Evolutionary conservation across 1,140 invertebrate species (phyloP).

Genomic region (Drosophila elegans): DNA sequence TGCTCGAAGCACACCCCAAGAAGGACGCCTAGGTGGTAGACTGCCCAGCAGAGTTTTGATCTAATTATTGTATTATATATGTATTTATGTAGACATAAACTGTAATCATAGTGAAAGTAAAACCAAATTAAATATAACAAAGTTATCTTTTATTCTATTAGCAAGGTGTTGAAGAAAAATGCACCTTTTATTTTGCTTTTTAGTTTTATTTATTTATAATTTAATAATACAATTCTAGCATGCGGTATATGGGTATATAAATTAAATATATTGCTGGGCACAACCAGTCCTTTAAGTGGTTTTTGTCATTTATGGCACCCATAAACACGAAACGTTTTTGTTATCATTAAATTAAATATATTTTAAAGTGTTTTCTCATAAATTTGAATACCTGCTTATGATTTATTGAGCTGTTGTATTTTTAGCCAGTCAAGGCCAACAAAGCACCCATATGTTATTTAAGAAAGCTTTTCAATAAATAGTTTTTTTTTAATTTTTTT

Average conservation of each 20-base stretch:
- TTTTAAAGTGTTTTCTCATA: too few species aligned
- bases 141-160: too few species aligned
- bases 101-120: conserved; percentile 18
- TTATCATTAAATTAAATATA: too few species aligned
- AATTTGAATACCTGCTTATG: too few species aligned
- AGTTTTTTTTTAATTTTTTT: too few species aligned
- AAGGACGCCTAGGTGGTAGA: conserved; percentile 28
- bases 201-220: background rate
- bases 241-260: background rate
- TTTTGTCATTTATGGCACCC: background rate
- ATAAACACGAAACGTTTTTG: background rate
- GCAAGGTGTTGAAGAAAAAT: too few species aligned
- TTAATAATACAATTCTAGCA: background rate
- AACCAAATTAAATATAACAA: background rate
- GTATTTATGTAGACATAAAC: conserved; percentile 56
- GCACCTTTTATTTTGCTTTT: too few species aligned
- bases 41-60: conserved; percentile 35
- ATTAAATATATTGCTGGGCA: too few species aligned
- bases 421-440: too few species aligned
- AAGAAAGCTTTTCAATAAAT: too few species aligned
- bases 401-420: too few species aligned
- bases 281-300: background rate
- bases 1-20: conserved; percentile 62
- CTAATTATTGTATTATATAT: conserved; percentile 31
- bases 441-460: too few species aligned